phyloP scores from a whole-genome alignment of 2,888 invertebrate species.

The Epicampocera succincta region DNA sequence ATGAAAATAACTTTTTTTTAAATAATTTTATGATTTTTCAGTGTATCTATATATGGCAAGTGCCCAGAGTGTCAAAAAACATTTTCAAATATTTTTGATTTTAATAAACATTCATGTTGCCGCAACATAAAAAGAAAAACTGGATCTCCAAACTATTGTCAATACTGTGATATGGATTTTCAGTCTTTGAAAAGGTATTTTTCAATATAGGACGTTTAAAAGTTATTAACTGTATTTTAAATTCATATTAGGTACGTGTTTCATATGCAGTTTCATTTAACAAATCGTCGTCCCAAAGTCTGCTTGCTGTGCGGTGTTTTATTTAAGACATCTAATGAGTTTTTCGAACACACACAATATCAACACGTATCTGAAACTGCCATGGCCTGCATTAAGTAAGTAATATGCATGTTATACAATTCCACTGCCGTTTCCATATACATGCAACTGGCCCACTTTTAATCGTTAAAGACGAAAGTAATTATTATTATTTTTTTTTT shows the following conservation, averaged over 20 bases:
- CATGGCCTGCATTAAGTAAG: slow-evolving; percentile 74
- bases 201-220: background rate
- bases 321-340: slow-evolving; percentile 76
- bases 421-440: too few species aligned
- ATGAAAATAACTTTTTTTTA: background rate
- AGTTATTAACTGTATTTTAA: too few species aligned
- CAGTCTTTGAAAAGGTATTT: slow-evolving; percentile 78
- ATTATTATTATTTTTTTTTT: background rate
- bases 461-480: too few species aligned
- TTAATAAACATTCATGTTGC: slow-evolving; percentile 80
- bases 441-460: too few species aligned
- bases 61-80: slow-evolving; percentile 77
- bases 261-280: slow-evolving; percentile 80
- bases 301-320: slow-evolving; percentile 78
- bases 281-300: slow-evolving; percentile 76
- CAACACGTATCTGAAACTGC: slow-evolving; percentile 75
- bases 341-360: slow-evolving; percentile 79
- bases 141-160: slow-evolving; percentile 74
- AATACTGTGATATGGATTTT: slow-evolving; percentile 75
- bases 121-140: slow-evolving; percentile 73
- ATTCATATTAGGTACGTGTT: slow-evolving; percentile 80
- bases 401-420: background rate
- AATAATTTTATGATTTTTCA: slow-evolving; percentile 20
- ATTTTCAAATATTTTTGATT: slow-evolving; percentile 76
- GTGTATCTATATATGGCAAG: slow-evolving; percentile 64